phyloP scores from a whole-genome alignment of 1,140 invertebrate species.

The Heliconius himera region DNA sequence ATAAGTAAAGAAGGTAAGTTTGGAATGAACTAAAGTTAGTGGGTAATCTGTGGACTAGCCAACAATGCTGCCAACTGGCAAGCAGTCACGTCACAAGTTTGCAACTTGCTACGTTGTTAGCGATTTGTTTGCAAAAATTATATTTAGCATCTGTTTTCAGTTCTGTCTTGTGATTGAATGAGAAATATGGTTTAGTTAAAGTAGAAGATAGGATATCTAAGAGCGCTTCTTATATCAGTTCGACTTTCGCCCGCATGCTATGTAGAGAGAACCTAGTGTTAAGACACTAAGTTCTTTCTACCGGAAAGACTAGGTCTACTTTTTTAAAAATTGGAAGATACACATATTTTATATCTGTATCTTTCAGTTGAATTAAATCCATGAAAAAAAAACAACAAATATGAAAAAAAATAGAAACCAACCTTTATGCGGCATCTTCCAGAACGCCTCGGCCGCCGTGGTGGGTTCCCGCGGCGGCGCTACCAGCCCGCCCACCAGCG shows the following conservation, averaged over 20 bases:
- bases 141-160: not conserved
- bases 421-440: conserved; percentile 84
- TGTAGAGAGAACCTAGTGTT: too few relatives aligned
- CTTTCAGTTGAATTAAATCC: too few relatives aligned
- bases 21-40: conserved; percentile 11
- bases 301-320: too few relatives aligned
- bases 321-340: too few relatives aligned
- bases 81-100: conserved; percentile 9
- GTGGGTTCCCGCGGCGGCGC: conserved; percentile 82
- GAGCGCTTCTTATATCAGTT: too few relatives aligned
- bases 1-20: conserved; percentile 14
- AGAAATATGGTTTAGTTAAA: too few relatives aligned
- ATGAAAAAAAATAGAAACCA: not conserved
- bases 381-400: too few relatives aligned
- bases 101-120: not conserved
- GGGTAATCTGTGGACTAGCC: conserved; percentile 12
- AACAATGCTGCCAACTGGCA: conserved; percentile 12
- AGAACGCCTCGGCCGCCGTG: conserved; percentile 85
- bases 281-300: too few relatives aligned
- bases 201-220: too few relatives aligned
- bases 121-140: conserved; percentile 1
- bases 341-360: too few relatives aligned
- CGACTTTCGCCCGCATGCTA: too few relatives aligned
- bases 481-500: conserved; percentile 80
- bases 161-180: not conserved